phyloP scores from a whole-genome alignment of 2,888 invertebrate genomes.

The Dolomedes plantarius region DNA sequence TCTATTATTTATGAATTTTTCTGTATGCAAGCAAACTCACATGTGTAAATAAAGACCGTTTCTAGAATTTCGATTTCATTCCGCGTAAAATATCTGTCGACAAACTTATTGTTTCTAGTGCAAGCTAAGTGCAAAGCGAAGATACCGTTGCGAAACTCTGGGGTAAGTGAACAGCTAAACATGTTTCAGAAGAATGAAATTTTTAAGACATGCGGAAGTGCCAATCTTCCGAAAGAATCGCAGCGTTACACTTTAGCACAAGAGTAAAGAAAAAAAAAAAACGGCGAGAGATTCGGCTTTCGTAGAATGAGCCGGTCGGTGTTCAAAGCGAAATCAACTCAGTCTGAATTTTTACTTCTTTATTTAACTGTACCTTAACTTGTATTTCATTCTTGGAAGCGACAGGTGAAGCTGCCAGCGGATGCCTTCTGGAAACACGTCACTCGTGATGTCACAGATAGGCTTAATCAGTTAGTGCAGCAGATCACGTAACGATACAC shows the following conservation, averaged over 20 bases:
- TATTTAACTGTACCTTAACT: neutral
- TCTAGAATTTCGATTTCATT: no score
- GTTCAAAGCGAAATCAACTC: neutral
- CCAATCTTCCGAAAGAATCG: neutral
- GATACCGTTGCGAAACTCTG: neutral
- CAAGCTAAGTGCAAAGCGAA: no score
- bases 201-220: conserved; percentile 1
- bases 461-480: neutral
- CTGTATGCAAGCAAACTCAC: no score
- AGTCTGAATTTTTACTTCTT: neutral
- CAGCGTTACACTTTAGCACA: neutral
- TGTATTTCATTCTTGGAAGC: neutral
- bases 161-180: neutral
- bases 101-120: no score
- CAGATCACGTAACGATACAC: neutral
- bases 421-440: neutral
- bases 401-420: neutral
- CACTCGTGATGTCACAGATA: neutral
- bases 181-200: neutral
- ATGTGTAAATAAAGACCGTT: no score
- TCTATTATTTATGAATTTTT: no score
- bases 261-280: neutral
- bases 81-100: no score
- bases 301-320: neutral
- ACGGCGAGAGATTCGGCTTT: neutral